Conservation (phyloP, 2,113 vertebrate species). For the Crotalus helleri region DNA sequence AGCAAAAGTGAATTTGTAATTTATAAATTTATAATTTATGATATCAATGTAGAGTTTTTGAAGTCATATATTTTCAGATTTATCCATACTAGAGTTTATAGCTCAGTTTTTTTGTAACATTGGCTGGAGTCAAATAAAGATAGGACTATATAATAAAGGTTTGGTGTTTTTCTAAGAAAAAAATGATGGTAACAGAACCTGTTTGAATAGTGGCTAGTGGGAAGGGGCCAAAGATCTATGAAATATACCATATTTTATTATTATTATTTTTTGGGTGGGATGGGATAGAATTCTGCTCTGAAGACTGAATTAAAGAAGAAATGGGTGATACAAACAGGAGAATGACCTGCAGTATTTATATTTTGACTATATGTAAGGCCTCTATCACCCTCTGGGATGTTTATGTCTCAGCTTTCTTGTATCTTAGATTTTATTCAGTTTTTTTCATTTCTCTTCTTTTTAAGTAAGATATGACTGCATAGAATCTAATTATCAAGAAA, state of each 20-base stretch:
- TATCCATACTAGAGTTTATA: not conserved
- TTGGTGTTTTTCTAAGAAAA: not conserved
- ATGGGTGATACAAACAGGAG: not conserved
- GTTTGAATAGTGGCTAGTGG: not conserved
- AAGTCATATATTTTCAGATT: not conserved
- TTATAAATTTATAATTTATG: not conserved
- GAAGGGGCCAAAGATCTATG: not conserved
- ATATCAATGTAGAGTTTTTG: not conserved
- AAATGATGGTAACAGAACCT: not conserved
- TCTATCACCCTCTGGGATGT: not conserved
- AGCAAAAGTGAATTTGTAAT: not conserved
- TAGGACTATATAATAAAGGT: not conserved
- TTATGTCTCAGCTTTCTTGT: not conserved
- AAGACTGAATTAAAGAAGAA: not conserved
- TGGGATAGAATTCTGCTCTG: not conserved
- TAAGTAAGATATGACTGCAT: not conserved
- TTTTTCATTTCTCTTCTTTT: not conserved
- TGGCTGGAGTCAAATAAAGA: not conserved
- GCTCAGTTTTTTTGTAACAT: not conserved
- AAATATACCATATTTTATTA: not conserved
- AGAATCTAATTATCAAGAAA: conserved; percentile 20
- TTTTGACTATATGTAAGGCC: not conserved
- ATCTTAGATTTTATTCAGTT: not conserved
- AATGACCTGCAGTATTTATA: not conserved
- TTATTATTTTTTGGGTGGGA: too few relatives aligned